A percentile compares a stretch with the other conserved stretches of the same genome.
phyloP scores from a whole-genome alignment of 2,113 vertebrate genomes.

The Myodes glareolus region DNA sequence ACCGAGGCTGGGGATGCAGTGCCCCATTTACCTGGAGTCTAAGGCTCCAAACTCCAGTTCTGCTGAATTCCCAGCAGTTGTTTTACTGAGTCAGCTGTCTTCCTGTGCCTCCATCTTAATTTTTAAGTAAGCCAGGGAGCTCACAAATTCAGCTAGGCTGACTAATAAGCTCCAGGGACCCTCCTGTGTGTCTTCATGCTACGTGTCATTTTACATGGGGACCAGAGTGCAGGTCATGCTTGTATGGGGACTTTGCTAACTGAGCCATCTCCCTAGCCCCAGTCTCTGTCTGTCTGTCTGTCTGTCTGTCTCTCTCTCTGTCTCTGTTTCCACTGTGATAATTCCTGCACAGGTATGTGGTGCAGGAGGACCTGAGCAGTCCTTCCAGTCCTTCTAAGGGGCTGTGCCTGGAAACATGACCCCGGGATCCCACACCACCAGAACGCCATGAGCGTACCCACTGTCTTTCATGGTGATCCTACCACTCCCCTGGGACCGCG shows the following conservation, averaged over 20 bases:
- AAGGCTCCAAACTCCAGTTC: not conserved
- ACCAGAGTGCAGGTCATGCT: no score
- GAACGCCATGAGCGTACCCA: not conserved
- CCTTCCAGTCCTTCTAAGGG: not conserved
- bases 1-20: no score
- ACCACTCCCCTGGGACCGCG: fast-evolving
- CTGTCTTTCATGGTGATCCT: not conserved
- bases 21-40: not conserved
- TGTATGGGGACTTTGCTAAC: not conserved
- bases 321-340: not conserved
- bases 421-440: not conserved
- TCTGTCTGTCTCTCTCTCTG: not conserved
- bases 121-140: not conserved
- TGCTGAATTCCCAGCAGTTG: not conserved
- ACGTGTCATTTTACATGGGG: not conserved
- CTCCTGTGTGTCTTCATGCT: not conserved
- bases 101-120: not conserved
- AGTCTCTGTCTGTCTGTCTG: not conserved
- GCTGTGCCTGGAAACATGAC: not conserved
- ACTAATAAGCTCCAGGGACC: not conserved
- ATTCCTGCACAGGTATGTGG: fast-evolving
- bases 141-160: not conserved
- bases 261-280: not conserved
- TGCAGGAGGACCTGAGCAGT: not conserved
- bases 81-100: not conserved